These are phyloP conservation scores for Alosa sapidissima DNA, from an alignment of 2,797 vertebrate genomes.

Conservation along the genomic window DNA sequence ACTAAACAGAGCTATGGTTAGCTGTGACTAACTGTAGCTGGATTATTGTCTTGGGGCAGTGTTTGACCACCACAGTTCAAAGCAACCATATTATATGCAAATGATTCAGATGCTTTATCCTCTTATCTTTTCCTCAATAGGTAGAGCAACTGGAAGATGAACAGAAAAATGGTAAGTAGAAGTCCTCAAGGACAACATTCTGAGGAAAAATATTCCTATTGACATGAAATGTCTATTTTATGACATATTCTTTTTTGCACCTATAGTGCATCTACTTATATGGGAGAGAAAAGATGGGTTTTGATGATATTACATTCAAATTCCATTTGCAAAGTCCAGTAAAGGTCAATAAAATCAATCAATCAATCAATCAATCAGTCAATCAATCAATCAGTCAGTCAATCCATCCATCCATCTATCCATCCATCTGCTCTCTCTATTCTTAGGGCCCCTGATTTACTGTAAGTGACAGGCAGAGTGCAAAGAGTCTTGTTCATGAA, in stretches of 20 bases:
- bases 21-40: neutral
- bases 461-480: too few species aligned
- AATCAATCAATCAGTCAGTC: too few species aligned
- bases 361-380: too few species aligned
- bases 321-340: neutral
- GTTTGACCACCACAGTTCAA: neutral
- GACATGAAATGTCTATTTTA: neutral
- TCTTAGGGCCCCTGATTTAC: too few species aligned
- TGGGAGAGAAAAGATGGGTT: neutral
- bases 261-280: neutral
- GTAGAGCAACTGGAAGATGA: slow-evolving; percentile 81
- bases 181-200: neutral
- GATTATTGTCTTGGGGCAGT: neutral
- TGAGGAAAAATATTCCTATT: neutral
- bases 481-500: too few species aligned
- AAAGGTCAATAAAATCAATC: neutral
- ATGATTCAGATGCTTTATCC: slow-evolving; percentile 11
- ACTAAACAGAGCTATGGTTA: neutral
- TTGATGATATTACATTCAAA: neutral
- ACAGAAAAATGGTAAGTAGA: slow-evolving; percentile 77
- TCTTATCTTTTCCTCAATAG: slow-evolving; percentile 54
- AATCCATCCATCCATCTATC: too few species aligned
- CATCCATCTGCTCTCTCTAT: too few species aligned
- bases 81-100: neutral
- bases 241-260: too few species aligned